These are phyloP conservation scores for Aspidapion aeneum DNA, from an alignment of 2,888 invertebrate genomes.

Conservation along the genomic window DNA sequence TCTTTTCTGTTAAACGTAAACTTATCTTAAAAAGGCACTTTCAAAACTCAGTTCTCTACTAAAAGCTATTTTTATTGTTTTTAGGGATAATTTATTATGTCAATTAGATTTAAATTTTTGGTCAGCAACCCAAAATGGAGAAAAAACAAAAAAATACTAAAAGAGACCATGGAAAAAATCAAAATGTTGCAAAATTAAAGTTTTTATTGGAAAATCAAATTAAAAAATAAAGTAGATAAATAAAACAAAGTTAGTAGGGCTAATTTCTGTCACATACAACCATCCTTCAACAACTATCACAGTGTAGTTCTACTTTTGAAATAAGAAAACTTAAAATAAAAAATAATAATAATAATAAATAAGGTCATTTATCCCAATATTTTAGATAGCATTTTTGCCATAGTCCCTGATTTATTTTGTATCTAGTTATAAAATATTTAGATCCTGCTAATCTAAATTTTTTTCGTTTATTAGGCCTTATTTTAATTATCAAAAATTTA, in stretches of 20 bases:
- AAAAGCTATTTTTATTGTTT: too few relatives aligned
- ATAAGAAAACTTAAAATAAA: background rate
- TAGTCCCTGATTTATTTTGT: background rate
- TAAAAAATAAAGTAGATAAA: too few relatives aligned
- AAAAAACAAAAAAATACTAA: background rate
- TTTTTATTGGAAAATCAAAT: too few relatives aligned
- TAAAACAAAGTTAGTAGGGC: background rate
- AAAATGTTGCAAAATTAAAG: too few relatives aligned
- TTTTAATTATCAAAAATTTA: too few relatives aligned
- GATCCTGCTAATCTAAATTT: background rate
- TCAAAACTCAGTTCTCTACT: too few relatives aligned
- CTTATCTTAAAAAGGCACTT: too few relatives aligned
- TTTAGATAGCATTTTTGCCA: background rate
- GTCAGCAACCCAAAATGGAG: background rate
- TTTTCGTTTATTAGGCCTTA: too few relatives aligned
- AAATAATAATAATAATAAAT: background rate
- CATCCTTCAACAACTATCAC: background rate
- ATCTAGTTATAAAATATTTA: background rate
- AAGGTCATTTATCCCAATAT: background rate
- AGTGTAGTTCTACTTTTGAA: background rate
- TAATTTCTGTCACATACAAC: background rate
- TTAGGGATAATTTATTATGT: too few relatives aligned
- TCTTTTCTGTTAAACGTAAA: too few relatives aligned
- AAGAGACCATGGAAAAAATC: background rate
- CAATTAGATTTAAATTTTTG: background rate